Evolutionary conservation across 2,888 invertebrate species (phyloP).

Genomic region (Ferrisia virgata): DNA sequence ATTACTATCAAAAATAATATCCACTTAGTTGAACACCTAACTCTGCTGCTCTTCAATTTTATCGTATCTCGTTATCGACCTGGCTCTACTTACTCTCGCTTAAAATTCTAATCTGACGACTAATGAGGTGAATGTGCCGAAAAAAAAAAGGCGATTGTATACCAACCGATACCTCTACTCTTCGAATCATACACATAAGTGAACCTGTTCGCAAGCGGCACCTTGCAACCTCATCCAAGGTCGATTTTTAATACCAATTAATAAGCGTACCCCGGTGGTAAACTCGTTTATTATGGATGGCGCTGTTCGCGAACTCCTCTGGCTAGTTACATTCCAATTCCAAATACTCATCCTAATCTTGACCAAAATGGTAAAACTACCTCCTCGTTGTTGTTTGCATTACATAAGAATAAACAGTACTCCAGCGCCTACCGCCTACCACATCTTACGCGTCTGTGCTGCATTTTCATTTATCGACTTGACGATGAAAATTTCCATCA

Average conservation of each 20-base stretch:
- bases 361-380: conserved; percentile 16
- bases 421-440: neutral
- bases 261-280: neutral
- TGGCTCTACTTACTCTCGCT: no score
- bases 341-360: conserved; percentile 9
- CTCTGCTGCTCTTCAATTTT: no score
- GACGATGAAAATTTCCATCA: neutral
- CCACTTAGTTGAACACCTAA: no score
- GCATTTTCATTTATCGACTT: neutral
- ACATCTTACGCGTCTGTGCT: no score
- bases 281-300: neutral
- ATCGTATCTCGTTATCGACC: neutral
- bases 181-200: neutral
- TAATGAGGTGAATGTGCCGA: neutral
- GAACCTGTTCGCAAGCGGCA: neutral
- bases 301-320: neutral
- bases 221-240: conserved; percentile 12
- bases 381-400: neutral
- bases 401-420: neutral
- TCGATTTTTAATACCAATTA: conserved; percentile 22
- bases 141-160: neutral
- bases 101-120: neutral
- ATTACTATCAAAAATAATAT: no score
- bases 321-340: neutral
- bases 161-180: no score